Evolutionary conservation across 2,888 invertebrate species (phyloP).

Genomic region (Lagria hirta): DNA sequence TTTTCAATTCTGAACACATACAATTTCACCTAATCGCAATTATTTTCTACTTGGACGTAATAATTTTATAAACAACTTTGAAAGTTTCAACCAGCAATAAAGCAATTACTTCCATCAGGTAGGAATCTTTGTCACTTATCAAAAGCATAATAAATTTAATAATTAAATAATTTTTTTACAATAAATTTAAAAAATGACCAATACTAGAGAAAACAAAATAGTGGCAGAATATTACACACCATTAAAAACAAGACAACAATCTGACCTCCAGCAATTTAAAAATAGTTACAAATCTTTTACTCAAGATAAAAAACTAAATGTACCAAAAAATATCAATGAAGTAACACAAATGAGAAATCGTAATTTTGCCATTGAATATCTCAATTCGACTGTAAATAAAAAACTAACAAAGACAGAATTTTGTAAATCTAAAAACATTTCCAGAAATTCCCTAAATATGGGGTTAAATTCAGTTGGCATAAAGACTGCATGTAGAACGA

Average conservation of each 20-base stretch:
- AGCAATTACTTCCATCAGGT: constrained; percentile 6
- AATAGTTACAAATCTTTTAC: constrained; percentile 8
- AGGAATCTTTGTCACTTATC: constrained; percentile 5
- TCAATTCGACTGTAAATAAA: constrained; percentile 6
- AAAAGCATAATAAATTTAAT: constrained; percentile 10
- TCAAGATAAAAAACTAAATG: constrained; percentile 5
- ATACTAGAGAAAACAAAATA: constrained; percentile 6
- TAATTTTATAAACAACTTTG: constrained; percentile 7
- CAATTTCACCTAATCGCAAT: constrained; percentile 7
- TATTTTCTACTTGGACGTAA: constrained; percentile 6
- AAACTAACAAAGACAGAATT: constrained; percentile 11
- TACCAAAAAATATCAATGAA: constrained; percentile 13
- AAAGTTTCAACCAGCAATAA: constrained; percentile 7
- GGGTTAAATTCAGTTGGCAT: constrained; percentile 8
- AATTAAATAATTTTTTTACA: constrained; percentile 12
- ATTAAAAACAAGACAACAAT: no score
- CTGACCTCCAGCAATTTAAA: no score
- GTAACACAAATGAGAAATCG: no score
- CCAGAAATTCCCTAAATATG: constrained; percentile 7
- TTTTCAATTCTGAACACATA: constrained; percentile 8
- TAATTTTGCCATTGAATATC: no score
- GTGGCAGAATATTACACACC: background rate
- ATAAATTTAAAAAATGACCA: constrained; percentile 11
- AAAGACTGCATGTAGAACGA: no score
- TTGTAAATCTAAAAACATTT: constrained; percentile 10